phyloP scores from a whole-genome alignment of 2,797 vertebrate genomes.

The Pseudopleuronectes americanus region DNA sequence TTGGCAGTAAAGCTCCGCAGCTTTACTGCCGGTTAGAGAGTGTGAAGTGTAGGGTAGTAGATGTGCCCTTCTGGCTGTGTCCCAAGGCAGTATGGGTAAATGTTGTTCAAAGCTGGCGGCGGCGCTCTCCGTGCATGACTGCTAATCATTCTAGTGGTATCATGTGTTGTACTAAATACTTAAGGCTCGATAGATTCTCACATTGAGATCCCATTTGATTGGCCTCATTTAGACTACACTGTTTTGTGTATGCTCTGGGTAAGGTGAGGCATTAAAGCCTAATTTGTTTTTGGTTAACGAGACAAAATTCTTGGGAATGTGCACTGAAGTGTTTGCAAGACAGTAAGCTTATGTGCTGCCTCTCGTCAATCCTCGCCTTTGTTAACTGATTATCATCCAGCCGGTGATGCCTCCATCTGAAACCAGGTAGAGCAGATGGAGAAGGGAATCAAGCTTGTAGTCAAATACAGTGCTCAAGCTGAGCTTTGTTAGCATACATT shows the following conservation, averaged over 20 bases:
- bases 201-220: constrained; percentile 35
- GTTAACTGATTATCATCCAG: constrained; percentile 10
- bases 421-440: constrained; percentile 13
- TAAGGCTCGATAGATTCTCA: constrained; percentile 32
- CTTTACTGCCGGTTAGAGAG: constrained; percentile 40
- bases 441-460: constrained; percentile 5
- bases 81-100: constrained; percentile 58
- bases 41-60: constrained; percentile 30
- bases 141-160: constrained; percentile 52
- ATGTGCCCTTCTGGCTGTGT: constrained; percentile 49
- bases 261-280: constrained; percentile 18
- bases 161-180: constrained; percentile 52
- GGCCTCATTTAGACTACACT: constrained; percentile 29
- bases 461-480: constrained; percentile 14
- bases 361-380: constrained; percentile 6
- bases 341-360: not conserved
- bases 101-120: constrained; percentile 28
- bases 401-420: constrained; percentile 7
- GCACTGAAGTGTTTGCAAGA: not conserved
- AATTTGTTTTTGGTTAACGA: constrained; percentile 20
- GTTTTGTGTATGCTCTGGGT: constrained; percentile 23
- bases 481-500: constrained; percentile 6
- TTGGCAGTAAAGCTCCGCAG: constrained; percentile 39
- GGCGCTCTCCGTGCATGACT: constrained; percentile 39
- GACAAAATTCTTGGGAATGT: not conserved